A percentile compares a stretch with the other conserved stretches of the same genome.
These are phyloP conservation scores for Troglohyphantes excavatus DNA, from an alignment of 2,888 invertebrate species.

Conservation along the genomic window DNA sequence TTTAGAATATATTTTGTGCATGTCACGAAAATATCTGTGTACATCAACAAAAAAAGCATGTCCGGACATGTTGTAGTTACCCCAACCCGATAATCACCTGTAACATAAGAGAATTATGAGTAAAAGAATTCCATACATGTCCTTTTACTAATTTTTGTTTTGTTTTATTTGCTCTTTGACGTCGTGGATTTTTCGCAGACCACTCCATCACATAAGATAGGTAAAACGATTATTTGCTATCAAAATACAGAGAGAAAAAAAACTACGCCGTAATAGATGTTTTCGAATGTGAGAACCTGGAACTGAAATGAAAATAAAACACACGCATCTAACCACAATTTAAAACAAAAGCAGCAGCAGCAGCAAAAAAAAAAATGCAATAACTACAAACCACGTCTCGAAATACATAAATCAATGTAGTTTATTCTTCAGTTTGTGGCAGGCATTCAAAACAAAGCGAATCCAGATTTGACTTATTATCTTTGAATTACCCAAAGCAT, in stretches of 20 bases:
- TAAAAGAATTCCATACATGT: neutral
- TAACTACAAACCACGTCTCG: neutral
- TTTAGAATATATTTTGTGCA: too few relatives aligned
- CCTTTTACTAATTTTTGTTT: neutral
- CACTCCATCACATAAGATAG: constrained; percentile 46
- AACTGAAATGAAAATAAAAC: neutral
- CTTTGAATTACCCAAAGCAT: constrained; percentile 40
- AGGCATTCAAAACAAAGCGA: constrained; percentile 38
- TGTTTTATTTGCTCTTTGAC: neutral
- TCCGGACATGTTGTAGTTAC: too few relatives aligned
- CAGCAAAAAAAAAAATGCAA: neutral
- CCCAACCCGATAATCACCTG: constrained; percentile 12
- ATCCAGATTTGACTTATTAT: constrained; percentile 24
- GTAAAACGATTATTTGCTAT: constrained; percentile 38
- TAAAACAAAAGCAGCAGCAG: constrained; percentile 19
- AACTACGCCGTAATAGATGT: constrained; percentile 40
- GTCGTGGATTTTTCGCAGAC: neutral
- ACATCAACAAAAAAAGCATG: too few relatives aligned
- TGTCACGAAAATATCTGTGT: too few relatives aligned
- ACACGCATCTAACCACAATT: neutral
- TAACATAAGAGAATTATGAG: neutral
- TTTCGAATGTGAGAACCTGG: constrained; percentile 17
- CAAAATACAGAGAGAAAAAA: constrained; percentile 23
- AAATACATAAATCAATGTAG: constrained; percentile 59
- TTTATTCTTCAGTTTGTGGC: constrained; percentile 27